Base-by-base conservation (phyloP, 1,140 invertebrate species). In the Pinna nobilis region DNA sequence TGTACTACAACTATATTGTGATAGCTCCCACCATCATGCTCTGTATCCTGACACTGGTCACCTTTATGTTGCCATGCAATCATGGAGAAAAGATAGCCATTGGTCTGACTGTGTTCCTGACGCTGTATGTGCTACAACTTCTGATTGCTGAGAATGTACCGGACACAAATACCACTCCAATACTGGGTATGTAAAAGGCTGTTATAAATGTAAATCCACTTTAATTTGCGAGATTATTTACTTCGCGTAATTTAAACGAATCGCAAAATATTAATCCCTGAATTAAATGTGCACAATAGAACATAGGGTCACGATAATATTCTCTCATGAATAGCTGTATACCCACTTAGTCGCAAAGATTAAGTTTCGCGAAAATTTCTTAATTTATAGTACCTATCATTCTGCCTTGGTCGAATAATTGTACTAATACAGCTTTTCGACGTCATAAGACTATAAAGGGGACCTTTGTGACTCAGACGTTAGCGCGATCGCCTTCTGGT, bases 71-170 rank as follows among this genome's bases (percentile, higher is more conserved):
- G 15, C 88, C 88, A 0, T 88, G 85, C 71, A 82, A 88, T 71
- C 81, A 81, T 39, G 88, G 86, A 25, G 86, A 88, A 71, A 88
- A 88, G 69, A 86, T 89, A 23, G 82, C 82, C 15, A 87, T 89
- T 33, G 88, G 87, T 11, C 75, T 89, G 28, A 89, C 87, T 0
- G 88, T 88, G 0, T 88, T 89, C 60, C 82, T 89, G 7, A 87
- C 87, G 0, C 74, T 89, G 5, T 88, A 88, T 67, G 86, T 89
- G 9, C 80, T 89, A 23, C 86, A 88, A 78, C 77, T 88, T 32
- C 64, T 87, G 7, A 87, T 89, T 51, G 87, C 87, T 28, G 87
- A 88, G 55, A 89, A 88, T 72, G 88, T 88, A 18, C 88, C 88
- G 0, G 87, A 88, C 51, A 87, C 87, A n/a, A 86, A 88, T 63